Percentiles rank a stretch among this genome's conserved stretches.
Evolutionary conservation across 2,888 invertebrate genomes (phyloP).

Genomic region (Leptinotarsa haldemani): DNA sequence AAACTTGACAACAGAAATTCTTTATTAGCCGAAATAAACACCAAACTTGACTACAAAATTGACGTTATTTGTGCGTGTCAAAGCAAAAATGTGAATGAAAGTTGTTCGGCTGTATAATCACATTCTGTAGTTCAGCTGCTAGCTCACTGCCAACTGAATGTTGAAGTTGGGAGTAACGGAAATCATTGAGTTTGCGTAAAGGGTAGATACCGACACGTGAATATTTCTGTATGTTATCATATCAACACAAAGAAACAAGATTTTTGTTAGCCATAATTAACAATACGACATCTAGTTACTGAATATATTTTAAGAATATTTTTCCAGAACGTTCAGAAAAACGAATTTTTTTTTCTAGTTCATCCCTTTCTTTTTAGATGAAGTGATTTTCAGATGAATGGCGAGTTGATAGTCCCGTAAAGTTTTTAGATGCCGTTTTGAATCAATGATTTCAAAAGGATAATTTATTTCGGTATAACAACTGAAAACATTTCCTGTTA

Average conservation of each 20-base stretch:
- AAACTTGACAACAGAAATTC: not conserved
- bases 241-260: slow-evolving; percentile 3
- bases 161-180: slow-evolving; percentile 28
- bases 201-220: slow-evolving; percentile 10
- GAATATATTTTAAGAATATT: no score
- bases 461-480: no score
- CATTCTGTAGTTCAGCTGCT: slow-evolving; percentile 29
- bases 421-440: no score
- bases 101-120: slow-evolving; percentile 19
- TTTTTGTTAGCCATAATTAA: slow-evolving; percentile 8
- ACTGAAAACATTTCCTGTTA: no score
- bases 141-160: slow-evolving; percentile 32
- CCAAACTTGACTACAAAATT: not conserved
- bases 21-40: not conserved
- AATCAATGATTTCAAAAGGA: no score
- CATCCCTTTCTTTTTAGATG: no score
- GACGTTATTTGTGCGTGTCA: slow-evolving; percentile 33
- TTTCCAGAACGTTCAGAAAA: no score
- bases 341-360: no score
- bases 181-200: slow-evolving; percentile 35
- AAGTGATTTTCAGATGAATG: no score
- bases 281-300: not conserved
- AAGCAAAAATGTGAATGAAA: slow-evolving; percentile 33
- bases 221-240: slow-evolving; percentile 8
- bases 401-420: no score